Evolutionary conservation across 1,140 invertebrate genomes (phyloP), one percentile per base, ranked within the genome.

Genomic region (Atta texana): DNA sequence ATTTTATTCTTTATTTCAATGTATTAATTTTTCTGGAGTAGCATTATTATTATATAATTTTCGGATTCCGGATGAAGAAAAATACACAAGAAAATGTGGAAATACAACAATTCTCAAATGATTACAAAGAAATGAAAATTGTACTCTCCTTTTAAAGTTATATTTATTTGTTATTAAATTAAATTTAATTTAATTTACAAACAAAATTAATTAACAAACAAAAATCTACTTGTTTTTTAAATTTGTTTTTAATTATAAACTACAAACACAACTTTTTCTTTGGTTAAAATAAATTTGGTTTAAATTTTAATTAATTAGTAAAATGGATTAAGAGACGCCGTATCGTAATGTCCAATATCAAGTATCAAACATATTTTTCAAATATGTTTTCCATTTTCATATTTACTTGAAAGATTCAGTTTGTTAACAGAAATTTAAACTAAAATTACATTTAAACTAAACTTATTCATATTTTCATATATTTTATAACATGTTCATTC

Each of bases 391-490:
- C 1, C 10, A 2, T 44, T 39, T 39, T 49, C n/a, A 49, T 34
- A 64, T n/a, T 64, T 64, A 34, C 6, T 2, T 49, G 8, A 69
- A 69, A 10, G n/a, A 69, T 49, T 1, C 34, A 76, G 6, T 21
- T 63, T 16, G n/a, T 78, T n/a, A 55, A 55, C n/a, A 24, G 2
- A 39, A 24, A 14, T 57, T 39, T n/a, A 31, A 66, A 57, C 44
- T 14, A 21, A 64, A 49, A 6, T 77, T 51, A 49, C 69, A 44
- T 57, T 39, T n/a, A 31, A 66, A 57, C 28, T 14, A 21, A 64
- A 49, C 3, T 77, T 51, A 49, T 49, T 77, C 4, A 78, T 77
- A 77, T 63, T 44, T 53, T 34, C 4, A 16, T 59, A 61, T 77
- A 0, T 74, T 8, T 74, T 31, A 51, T 39, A 34, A 14, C 7